phyloP scores from a whole-genome alignment of 1,140 invertebrate genomes.

The Pseudomyrmex pallidus region DNA sequence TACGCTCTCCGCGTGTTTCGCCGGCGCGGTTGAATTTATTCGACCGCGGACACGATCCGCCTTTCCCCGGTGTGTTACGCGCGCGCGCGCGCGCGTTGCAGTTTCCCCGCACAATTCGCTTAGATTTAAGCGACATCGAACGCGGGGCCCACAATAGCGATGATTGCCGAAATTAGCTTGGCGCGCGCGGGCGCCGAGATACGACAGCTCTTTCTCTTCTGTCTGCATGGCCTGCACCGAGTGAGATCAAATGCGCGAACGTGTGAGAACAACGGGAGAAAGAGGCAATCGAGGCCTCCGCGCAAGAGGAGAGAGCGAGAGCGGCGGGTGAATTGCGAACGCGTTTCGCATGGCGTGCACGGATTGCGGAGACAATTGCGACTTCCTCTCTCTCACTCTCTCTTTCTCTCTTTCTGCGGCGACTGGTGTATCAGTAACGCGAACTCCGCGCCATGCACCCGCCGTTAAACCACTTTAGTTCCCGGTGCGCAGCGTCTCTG shows the following conservation, averaged over 20 bases:
- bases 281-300: background rate
- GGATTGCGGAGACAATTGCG: constrained; percentile 75
- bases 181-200: constrained; percentile 63
- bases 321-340: constrained; percentile 16
- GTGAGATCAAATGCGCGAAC: constrained; percentile 17
- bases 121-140: constrained; percentile 72
- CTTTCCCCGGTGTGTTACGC: background rate
- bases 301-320: constrained; percentile 3
- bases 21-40: constrained; percentile 28
- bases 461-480: constrained; percentile 41
- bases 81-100: too few relatives aligned
- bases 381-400: constrained; percentile 65
- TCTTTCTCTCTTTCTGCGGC: constrained; percentile 10
- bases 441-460: background rate
- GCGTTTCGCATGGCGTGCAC: constrained; percentile 54
- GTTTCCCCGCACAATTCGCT: constrained; percentile 54
- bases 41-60: constrained; percentile 39
- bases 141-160: constrained; percentile 70
- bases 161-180: constrained; percentile 79
- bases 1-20: background rate
- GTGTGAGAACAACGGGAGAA: constrained; percentile 26
- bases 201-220: constrained; percentile 47
- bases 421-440: constrained; percentile 54
- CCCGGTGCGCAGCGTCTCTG: background rate
- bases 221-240: background rate